Conservation (phyloP, 1,140 invertebrate species). For the Caenorhabditis remanei region DNA sequence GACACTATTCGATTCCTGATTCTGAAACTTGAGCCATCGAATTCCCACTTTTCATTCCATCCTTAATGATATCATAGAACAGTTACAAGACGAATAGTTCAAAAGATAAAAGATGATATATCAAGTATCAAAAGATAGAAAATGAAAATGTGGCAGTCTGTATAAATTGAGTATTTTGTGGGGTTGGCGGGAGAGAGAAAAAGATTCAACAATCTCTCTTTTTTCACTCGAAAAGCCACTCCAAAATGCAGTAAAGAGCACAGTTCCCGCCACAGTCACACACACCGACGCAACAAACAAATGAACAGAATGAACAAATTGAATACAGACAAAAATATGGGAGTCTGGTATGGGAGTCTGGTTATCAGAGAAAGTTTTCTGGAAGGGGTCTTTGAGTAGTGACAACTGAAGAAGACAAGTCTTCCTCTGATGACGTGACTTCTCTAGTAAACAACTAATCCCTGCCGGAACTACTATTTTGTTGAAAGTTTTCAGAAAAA, state of each 20-base stretch:
- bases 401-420: no score
- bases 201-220: constrained; percentile 6
- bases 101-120: constrained; percentile 43
- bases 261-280: constrained; percentile 42
- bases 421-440: no score
- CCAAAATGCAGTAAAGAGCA: constrained; percentile 49
- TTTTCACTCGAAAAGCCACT: constrained; percentile 41
- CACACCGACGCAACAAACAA: constrained; percentile 34
- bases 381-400: no score
- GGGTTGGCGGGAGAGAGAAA: background rate
- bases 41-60: no score
- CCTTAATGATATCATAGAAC: no score
- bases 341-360: background rate
- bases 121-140: constrained; percentile 9
- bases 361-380: no score
- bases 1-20: no score
- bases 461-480: no score
- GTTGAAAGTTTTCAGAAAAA: no score
- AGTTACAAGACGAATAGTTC: background rate
- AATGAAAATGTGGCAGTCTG: background rate
- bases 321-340: background rate
- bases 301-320: background rate
- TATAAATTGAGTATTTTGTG: constrained; percentile 34
- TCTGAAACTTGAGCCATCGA: no score
- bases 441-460: no score